phyloP scores from a whole-genome alignment of 2,797 vertebrate genomes.

The Potorous gilbertii region DNA sequence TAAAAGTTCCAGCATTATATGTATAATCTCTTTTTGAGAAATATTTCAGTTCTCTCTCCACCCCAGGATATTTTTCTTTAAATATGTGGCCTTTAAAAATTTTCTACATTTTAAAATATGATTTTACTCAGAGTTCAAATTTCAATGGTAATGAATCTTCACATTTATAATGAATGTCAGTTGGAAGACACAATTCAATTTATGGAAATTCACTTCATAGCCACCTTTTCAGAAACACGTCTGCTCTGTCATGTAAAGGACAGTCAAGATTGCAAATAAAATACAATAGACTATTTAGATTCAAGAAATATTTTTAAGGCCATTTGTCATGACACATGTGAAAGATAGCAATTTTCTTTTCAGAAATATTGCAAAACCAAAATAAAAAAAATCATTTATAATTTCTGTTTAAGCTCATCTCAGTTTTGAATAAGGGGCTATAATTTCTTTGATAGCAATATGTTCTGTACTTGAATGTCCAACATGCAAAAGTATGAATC shows the following conservation, averaged over 20 bases:
- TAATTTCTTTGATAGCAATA: background rate
- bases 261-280: background rate
- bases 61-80: background rate
- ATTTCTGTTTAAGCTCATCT: background rate
- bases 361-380: background rate
- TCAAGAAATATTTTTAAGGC: background rate
- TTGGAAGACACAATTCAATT: conserved; percentile 3
- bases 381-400: background rate
- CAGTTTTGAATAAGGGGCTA: background rate
- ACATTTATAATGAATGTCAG: background rate
- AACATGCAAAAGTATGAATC: background rate
- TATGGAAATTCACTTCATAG: background rate
- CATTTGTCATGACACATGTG: background rate
- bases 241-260: background rate
- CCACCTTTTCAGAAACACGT: background rate
- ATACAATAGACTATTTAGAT: background rate
- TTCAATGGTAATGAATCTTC: background rate
- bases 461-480: background rate
- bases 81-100: background rate
- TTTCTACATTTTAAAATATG: background rate
- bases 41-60: background rate
- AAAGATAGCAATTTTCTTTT: background rate
- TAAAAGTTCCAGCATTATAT: background rate
- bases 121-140: background rate
- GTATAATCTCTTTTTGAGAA: background rate